These are phyloP conservation scores for Casuarius casuarius DNA, from an alignment of 2,113 vertebrate genomes.

Conservation along the genomic window DNA sequence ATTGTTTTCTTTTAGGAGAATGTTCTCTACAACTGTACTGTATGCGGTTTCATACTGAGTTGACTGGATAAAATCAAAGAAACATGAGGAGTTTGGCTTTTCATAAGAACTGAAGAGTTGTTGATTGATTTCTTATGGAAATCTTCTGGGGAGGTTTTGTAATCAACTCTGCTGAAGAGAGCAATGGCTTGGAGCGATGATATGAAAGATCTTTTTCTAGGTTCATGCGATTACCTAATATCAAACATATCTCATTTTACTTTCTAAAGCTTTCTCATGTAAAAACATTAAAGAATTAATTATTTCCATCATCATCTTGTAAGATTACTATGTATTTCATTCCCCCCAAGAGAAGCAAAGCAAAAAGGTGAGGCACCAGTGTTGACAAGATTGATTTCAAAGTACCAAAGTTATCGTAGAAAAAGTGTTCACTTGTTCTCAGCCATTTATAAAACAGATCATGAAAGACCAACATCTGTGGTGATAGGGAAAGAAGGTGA, in stretches of 20 bases:
- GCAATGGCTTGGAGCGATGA: neutral
- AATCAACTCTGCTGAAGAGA: neutral
- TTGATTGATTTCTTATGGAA: neutral
- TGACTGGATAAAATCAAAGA: slow-evolving; percentile 2
- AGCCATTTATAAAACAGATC: neutral
- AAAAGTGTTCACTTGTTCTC: neutral
- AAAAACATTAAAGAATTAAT: neutral
- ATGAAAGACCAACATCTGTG: neutral
- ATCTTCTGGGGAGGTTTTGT: neutral
- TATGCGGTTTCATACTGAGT: neutral
- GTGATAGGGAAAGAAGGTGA: neutral
- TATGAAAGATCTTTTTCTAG: neutral
- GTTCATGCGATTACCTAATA: neutral
- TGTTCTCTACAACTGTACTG: slow-evolving; percentile 8
- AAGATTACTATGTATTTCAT: neutral
- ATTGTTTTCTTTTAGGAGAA: slow-evolving; percentile 40
- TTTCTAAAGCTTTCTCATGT: neutral
- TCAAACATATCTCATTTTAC: neutral
- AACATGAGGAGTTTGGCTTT: neutral
- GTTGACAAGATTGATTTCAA: neutral
- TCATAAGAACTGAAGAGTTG: neutral
- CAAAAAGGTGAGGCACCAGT: neutral
- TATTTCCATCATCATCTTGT: neutral
- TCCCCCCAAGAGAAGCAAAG: neutral
- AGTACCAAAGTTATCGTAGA: neutral